Base-by-base conservation (phyloP, 2,888 invertebrate species). In the Rhimphoctona megacephalus region DNA sequence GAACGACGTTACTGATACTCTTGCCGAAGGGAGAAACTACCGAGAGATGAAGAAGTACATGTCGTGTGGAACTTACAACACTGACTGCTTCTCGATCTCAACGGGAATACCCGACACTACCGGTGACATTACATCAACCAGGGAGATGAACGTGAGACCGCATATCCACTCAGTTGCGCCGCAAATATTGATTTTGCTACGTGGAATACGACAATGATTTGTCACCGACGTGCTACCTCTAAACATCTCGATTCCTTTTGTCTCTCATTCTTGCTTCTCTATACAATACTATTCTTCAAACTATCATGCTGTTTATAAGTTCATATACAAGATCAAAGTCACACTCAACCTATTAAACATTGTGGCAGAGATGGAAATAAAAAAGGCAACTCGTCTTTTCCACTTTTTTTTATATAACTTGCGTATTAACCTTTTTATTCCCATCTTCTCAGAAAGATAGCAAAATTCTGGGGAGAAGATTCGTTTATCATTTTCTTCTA, bases 151-250 rank as follows among this genome's bases (percentile, higher is more conserved):
- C 73, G 73, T 14, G 52, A 73, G 90, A 89, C 89, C 89, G 88
- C 90, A 90, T 90, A 90, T 90, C 90, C 89, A 90, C 66, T 66
- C 33, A n/a, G 81, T 89, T 89, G 85, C 82, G 57, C 80, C 88
- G 90, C 91, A 93, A 94, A 93, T 93, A 94, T 94, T 93, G 94
- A 93, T 93, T 93, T 92, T 93, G 88, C 91, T 89, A 88, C 88
- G 88, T 89, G 91, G 91, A 91, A 83, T 91, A 91, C 89, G 92
- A 92, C 92, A 91, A 93, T 92, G 91, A 94, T 94, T 94, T 93
- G 93, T 93, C 92, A 92, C 91, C 91, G 90, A 87, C 81, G 83
- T 80, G 72, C 84, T 87, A 76, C 85, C 73, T 74, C 86, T 80
- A 73, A 49, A 33, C 66, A 25, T 54, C 57, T 74, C 64, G 43